These are phyloP conservation scores for Hylomyscus alleni DNA, from an alignment of 2,797 vertebrate species.

Conservation along the genomic window DNA sequence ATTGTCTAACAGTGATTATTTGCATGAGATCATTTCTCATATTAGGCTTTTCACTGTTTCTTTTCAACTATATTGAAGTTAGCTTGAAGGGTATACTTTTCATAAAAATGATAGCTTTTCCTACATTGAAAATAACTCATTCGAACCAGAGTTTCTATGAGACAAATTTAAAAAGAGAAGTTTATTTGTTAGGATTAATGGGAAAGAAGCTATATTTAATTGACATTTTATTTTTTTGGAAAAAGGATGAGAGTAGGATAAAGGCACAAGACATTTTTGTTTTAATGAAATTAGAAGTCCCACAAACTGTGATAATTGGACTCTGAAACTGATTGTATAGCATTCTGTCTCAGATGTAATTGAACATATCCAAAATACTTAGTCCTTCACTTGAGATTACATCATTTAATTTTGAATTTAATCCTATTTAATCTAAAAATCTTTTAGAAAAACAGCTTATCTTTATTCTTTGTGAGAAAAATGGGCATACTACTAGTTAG, in stretches of 20 bases:
- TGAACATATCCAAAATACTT: neutral
- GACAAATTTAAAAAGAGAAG: slow-evolving; percentile 60
- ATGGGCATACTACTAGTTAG: neutral
- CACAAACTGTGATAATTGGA: neutral
- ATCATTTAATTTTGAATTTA: slow-evolving; percentile 54
- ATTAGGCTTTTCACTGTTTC: slow-evolving; percentile 58
- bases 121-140: slow-evolving; percentile 57
- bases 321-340: slow-evolving; percentile 12
- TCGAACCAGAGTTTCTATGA: slow-evolving; percentile 60
- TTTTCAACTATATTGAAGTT: slow-evolving; percentile 62
- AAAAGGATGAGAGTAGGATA: neutral
- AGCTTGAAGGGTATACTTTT: slow-evolving; percentile 52
- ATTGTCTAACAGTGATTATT: slow-evolving; percentile 23
- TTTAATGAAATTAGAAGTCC: slow-evolving; percentile 50
- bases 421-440: slow-evolving; percentile 62
- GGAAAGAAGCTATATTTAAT: slow-evolving; percentile 55
- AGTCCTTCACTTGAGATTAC: neutral
- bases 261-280: slow-evolving; percentile 35
- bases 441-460: slow-evolving; percentile 55
- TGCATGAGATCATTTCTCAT: slow-evolving; percentile 20
- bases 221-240: slow-evolving; percentile 54
- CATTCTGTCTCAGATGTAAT: neutral
- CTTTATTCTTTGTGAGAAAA: slow-evolving; percentile 62
- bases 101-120: slow-evolving; percentile 64
- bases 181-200: slow-evolving; percentile 49